These are phyloP conservation scores for Achatina immaculata DNA, from an alignment of 1,140 invertebrate genomes.

Conservation along the genomic window DNA sequence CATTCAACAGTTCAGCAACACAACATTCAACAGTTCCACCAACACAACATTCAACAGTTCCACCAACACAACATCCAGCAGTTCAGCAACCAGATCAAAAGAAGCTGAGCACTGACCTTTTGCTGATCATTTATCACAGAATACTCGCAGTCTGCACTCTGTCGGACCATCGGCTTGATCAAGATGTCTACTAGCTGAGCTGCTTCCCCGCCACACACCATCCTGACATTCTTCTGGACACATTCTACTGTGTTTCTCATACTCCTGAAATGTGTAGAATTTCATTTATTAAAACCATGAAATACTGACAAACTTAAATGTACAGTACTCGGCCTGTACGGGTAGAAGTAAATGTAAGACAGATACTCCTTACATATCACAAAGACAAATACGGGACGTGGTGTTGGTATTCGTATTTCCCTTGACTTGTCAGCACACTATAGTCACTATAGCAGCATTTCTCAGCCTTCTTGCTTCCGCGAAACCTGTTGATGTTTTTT, in stretches of 20 bases:
- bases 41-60: background rate
- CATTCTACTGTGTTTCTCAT: slow-evolving; percentile 38
- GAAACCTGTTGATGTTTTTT: too few relatives aligned
- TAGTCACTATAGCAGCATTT: too few relatives aligned
- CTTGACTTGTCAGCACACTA: too few relatives aligned
- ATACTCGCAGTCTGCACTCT: slow-evolving; percentile 41
- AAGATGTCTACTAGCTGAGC: slow-evolving; percentile 30
- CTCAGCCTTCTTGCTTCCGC: too few relatives aligned
- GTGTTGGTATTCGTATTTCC: too few relatives aligned
- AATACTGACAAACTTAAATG: slow-evolving; percentile 7
- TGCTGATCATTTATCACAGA: slow-evolving; percentile 3
- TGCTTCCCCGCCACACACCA: slow-evolving; percentile 41
- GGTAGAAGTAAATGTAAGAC: too few relatives aligned
- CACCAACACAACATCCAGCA: background rate
- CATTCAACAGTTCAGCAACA: background rate
- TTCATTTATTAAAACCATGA: slow-evolving; percentile 23
- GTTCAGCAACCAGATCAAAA: background rate
- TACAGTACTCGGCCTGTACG: too few relatives aligned
- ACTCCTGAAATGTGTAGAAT: slow-evolving; percentile 21
- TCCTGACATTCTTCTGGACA: slow-evolving; percentile 36
- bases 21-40: background rate
- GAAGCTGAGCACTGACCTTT: background rate
- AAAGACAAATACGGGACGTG: too few relatives aligned
- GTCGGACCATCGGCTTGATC: slow-evolving; percentile 46
- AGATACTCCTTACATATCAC: too few relatives aligned